phyloP scores from a whole-genome alignment of 1,140 invertebrate genomes.

The Aleiodes sp. region DNA sequence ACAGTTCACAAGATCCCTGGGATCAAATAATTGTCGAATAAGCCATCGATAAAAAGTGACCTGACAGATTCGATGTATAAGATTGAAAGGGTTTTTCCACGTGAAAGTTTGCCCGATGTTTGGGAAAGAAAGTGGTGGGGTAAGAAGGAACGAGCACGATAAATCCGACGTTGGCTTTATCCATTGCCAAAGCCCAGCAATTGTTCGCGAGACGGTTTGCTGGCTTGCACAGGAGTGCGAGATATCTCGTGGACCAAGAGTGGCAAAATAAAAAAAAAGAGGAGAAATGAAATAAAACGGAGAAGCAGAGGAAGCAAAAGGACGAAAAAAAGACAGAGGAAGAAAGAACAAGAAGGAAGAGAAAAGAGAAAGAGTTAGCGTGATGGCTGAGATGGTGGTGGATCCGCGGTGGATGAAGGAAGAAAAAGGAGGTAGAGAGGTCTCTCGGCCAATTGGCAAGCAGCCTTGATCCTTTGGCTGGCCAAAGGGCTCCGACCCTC shows the following conservation, averaged over 20 bases:
- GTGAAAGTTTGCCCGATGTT: background rate
- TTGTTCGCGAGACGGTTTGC: conserved; percentile 13
- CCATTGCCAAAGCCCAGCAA: conserved; percentile 24
- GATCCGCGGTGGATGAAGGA: background rate
- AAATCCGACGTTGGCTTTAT: conserved; percentile 30
- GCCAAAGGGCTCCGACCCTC: conserved; percentile 45
- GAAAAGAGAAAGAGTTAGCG: background rate
- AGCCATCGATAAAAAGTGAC: background rate
- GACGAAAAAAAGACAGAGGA: background rate
- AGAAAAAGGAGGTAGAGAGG: conserved; percentile 32
- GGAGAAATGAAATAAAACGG: background rate
- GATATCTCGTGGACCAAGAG: conserved; percentile 2
- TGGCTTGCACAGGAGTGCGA: conserved; percentile 8
- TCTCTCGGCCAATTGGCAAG: conserved; percentile 41
- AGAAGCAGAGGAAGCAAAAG: background rate
- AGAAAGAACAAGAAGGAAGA: background rate
- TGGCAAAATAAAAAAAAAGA: conserved; percentile 6
- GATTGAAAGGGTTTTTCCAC: background rate
- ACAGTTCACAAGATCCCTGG: too few species aligned
- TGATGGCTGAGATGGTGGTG: conserved; percentile 7
- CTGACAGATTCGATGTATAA: background rate
- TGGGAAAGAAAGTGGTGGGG: background rate
- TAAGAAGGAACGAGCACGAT: conserved; percentile 22
- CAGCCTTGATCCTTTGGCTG: conserved; percentile 44
- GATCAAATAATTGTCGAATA: background rate